A percentile compares a stretch with the other conserved stretches of the same genome.
Evolutionary conservation across 2,888 invertebrate species (phyloP).

Genomic region (Macrosiphum euphorbiae): DNA sequence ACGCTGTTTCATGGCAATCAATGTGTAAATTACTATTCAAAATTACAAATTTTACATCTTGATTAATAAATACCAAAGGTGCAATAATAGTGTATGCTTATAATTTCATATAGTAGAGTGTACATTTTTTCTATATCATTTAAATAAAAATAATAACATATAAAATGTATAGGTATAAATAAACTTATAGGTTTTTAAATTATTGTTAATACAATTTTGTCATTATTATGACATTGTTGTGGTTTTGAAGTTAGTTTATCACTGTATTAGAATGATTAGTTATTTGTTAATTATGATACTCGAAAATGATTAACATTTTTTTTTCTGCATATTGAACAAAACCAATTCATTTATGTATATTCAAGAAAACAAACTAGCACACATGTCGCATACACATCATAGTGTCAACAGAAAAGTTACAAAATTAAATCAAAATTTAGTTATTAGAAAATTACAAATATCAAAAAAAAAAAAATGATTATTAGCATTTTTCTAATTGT

Average conservation of each 20-base stretch:
- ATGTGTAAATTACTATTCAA: neutral
- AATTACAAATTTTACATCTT: neutral
- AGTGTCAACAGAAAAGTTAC: neutral
- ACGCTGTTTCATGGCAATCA: no score
- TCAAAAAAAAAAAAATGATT: neutral
- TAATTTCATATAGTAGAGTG: neutral
- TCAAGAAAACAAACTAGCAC: neutral
- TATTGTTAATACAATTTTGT: neutral
- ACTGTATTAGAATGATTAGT: neutral
- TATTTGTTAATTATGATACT: neutral
- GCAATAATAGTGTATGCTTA: neutral
- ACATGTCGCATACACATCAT: neutral
- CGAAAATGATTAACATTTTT: neutral
- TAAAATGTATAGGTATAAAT: neutral
- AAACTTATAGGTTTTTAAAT: neutral
- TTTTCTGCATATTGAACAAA: neutral
- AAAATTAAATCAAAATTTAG: conserved; percentile 2
- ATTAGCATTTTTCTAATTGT: neutral
- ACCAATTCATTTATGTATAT: neutral
- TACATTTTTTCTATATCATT: neutral
- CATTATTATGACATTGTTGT: neutral
- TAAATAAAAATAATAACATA: neutral
- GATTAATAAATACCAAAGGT: neutral
- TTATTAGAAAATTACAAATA: neutral
- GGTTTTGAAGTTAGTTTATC: neutral